These are phyloP conservation scores for Euura lappo DNA, from an alignment of 1,140 invertebrate species.

Conservation along the genomic window DNA sequence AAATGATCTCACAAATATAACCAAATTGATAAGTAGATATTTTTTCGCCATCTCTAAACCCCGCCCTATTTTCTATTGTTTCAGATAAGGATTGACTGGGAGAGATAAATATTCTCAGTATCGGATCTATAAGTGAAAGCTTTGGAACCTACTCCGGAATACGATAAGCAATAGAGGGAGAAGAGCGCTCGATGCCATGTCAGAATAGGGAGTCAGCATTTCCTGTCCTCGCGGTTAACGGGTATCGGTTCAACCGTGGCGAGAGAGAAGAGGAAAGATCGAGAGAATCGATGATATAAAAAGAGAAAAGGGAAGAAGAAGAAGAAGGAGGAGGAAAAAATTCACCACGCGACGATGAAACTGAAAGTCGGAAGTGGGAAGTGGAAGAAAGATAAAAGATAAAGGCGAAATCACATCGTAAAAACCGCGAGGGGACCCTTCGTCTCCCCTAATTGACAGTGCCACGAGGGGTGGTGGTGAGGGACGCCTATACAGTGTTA, in stretches of 20 bases:
- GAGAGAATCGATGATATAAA: neutral
- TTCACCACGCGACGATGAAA: constrained; percentile 24
- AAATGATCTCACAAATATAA: too few relatives aligned
- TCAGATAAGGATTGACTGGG: too few relatives aligned
- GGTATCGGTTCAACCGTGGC: neutral
- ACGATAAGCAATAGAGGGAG: too few relatives aligned
- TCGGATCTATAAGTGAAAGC: too few relatives aligned
- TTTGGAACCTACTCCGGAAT: too few relatives aligned
- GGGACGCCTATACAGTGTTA: too few relatives aligned
- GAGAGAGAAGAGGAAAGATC: constrained; percentile 7
- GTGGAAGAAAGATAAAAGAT: constrained; percentile 17
- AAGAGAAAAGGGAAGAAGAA: neutral
- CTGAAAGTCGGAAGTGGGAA: neutral
- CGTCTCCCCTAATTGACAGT: constrained; percentile 51
- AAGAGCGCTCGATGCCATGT: too few relatives aligned
- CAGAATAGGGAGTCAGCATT: neutral
- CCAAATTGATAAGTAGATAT: too few relatives aligned
- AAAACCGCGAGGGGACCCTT: constrained; percentile 34
- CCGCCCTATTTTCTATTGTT: too few relatives aligned
- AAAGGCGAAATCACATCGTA: constrained; percentile 36
- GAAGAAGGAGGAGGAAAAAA: constrained; percentile 20
- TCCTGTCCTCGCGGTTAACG: neutral
- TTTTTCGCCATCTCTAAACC: too few relatives aligned
- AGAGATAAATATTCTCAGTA: too few relatives aligned
- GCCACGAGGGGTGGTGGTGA: neutral